Conservation (phyloP, 2,113 vertebrate genomes). For the Oncorhynchus mykiss region DNA sequence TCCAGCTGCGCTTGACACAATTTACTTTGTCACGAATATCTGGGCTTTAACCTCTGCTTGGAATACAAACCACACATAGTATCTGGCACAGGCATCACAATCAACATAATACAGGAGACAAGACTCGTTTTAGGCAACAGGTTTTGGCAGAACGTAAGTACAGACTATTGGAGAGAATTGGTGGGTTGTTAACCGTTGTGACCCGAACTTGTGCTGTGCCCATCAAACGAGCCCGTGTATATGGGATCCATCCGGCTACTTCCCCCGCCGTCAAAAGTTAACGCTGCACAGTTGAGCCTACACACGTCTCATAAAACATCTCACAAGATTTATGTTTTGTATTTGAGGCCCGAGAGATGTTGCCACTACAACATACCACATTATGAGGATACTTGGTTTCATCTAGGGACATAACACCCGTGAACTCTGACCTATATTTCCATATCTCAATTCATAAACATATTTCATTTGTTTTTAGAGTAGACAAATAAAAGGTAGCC, state of each 20-base stretch:
- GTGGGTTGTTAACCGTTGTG: neutral
- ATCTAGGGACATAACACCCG: neutral
- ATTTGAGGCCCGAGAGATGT: too few relatives aligned
- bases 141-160: too few relatives aligned
- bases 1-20: conserved; percentile 52
- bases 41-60: conserved; percentile 47
- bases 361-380: too few relatives aligned
- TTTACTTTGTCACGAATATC: conserved; percentile 55
- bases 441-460: neutral
- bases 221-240: neutral
- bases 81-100: neutral
- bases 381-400: neutral
- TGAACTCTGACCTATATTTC: neutral
- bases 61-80: conserved; percentile 16
- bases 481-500: neutral
- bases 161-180: neutral
- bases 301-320: too few relatives aligned
- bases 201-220: neutral
- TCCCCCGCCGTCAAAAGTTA: neutral
- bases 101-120: neutral
- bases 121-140: too few relatives aligned
- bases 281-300: too few relatives aligned
- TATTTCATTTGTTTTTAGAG: neutral
- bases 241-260: neutral
- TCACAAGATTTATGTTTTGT: too few relatives aligned